Evolutionary conservation across 2,113 vertebrate species (phyloP).

Genomic region (Dromaius novaehollandiae): DNA sequence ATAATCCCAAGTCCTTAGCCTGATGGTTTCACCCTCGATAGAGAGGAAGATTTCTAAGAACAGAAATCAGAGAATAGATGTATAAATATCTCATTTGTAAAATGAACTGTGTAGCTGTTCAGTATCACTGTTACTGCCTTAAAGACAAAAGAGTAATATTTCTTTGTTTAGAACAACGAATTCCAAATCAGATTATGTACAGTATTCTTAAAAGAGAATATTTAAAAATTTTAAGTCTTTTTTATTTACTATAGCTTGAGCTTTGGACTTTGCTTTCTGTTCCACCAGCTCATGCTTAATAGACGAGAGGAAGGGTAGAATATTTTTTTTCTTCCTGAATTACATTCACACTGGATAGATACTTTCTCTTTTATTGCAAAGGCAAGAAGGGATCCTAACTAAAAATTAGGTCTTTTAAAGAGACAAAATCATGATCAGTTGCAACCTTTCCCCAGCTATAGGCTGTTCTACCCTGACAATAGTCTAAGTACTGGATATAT

Average conservation of each 20-base stretch:
- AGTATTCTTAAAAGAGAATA: neutral
- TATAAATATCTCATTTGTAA: neutral
- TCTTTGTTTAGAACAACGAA: neutral
- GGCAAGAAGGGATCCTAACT: neutral
- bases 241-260: accelerated
- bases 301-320: accelerated
- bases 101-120: neutral
- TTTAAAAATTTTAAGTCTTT: neutral
- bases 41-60: neutral
- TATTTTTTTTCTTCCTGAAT: neutral
- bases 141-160: neutral
- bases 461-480: neutral
- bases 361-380: neutral
- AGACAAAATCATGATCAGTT: neutral
- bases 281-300: neutral
- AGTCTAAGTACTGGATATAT: neutral
- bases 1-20: neutral
- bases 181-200: neutral
- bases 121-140: neutral
- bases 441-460: neutral
- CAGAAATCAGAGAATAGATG: neutral
- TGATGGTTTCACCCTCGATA: neutral
- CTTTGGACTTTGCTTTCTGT: neutral
- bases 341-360: neutral
- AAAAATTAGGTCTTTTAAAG: neutral